These are phyloP conservation scores for Lithophane semibrunnea DNA, from an alignment of 2,888 invertebrate genomes.

Conservation along the genomic window DNA sequence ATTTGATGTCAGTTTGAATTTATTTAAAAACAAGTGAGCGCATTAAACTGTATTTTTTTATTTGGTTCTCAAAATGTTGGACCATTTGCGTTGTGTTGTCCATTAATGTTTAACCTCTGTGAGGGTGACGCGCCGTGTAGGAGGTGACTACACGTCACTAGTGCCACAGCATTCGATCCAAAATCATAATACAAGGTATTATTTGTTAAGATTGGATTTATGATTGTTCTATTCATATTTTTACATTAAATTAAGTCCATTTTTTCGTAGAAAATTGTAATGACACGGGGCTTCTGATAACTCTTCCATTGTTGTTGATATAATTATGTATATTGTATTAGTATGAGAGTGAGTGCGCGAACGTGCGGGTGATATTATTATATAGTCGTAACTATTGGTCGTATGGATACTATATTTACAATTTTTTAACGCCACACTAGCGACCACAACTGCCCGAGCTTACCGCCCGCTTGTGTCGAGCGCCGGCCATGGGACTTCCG, in stretches of 20 bases:
- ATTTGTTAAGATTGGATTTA: conserved; percentile 65
- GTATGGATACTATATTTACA: conserved; percentile 74
- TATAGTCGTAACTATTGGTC: conserved; percentile 65
- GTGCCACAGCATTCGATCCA: conserved; percentile 55
- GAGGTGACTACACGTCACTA: conserved; percentile 30
- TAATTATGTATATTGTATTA: conserved; percentile 70
- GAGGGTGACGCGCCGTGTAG: conserved; percentile 68
- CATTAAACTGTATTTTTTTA: conserved; percentile 29
- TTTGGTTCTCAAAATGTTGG: conserved; percentile 54
- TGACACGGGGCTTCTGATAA: conserved; percentile 83
- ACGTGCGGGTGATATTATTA: conserved; percentile 75
- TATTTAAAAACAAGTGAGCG: conserved; percentile 30
- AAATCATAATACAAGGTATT: conserved; percentile 67
- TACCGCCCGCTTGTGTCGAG: conserved; percentile 16
- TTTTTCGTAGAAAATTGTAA: conserved; percentile 75
- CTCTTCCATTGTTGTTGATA: conserved; percentile 87
- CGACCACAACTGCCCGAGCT: conserved; percentile 56
- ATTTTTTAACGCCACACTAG: conserved; percentile 62
- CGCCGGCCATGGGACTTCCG: conserved; percentile 24
- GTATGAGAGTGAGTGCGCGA: conserved; percentile 74
- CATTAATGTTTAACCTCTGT: conserved; percentile 74
- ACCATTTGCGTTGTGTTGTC: conserved; percentile 71
- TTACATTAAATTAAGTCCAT: conserved; percentile 57
- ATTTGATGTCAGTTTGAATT: conserved; percentile 75
- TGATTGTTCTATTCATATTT: conserved; percentile 60